Conservation (phyloP, 2,888 invertebrate genomes). For the Rhagium mordax region DNA sequence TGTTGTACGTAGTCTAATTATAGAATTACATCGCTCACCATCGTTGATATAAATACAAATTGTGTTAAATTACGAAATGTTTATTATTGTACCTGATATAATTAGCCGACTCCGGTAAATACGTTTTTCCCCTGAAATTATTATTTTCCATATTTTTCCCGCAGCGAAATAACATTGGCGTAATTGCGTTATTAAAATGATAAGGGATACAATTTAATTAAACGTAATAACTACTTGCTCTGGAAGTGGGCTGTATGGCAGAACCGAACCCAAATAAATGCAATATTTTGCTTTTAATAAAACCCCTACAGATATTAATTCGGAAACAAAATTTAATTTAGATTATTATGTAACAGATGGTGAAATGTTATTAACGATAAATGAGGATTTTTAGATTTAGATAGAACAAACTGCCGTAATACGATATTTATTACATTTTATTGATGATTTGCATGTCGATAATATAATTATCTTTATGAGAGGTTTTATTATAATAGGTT, state of each 20-base stretch:
- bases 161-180: too few relatives aligned
- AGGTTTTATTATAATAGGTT: not conserved
- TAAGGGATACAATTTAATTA: not conserved
- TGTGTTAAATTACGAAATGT: not conserved
- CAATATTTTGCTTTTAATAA: not conserved
- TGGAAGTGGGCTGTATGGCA: not conserved
- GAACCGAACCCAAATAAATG: not conserved
- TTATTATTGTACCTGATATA: not conserved
- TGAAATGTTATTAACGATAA: constrained; percentile 4
- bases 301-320: not conserved
- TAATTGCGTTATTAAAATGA: not conserved
- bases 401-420: not conserved
- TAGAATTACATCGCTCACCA: too few relatives aligned
- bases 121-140: not conserved
- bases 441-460: constrained; percentile 2
- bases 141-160: not conserved
- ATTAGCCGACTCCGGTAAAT: too few relatives aligned
- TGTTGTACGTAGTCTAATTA: too few relatives aligned
- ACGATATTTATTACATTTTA: constrained; percentile 5
- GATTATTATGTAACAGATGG: not conserved
- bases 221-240: not conserved
- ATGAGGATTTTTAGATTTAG: constrained; percentile 14
- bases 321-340: constrained; percentile 3
- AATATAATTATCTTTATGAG: not conserved
- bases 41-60: not conserved